These are phyloP conservation scores for Leptosomus discolor DNA, from an alignment of 2,113 vertebrate genomes.

Conservation along the genomic window DNA sequence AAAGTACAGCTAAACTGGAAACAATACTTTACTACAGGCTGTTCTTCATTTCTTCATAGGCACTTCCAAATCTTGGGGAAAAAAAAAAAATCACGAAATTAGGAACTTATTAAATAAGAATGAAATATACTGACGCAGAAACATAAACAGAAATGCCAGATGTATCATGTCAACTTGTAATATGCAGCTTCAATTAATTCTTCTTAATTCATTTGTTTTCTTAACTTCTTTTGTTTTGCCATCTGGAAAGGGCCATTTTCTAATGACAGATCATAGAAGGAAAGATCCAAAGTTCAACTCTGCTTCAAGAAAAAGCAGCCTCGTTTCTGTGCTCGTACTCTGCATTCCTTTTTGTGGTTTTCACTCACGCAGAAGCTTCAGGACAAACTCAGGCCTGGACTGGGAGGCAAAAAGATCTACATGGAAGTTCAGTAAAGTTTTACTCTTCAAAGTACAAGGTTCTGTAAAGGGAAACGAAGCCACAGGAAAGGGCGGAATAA, in stretches of 20 bases:
- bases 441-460: not conserved
- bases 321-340: not conserved
- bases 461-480: not conserved
- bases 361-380: not conserved
- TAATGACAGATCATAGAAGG: not conserved
- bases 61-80: not conserved
- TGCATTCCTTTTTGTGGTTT: not conserved
- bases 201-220: slow-evolving; percentile 49
- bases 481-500: not conserved
- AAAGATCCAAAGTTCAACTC: slow-evolving; percentile 8
- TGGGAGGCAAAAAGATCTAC: not conserved
- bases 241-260: slow-evolving; percentile 39
- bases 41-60: not conserved
- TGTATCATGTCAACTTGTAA: slow-evolving; percentile 29
- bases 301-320: not conserved
- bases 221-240: slow-evolving; percentile 47
- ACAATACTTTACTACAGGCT: not conserved
- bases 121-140: slow-evolving; percentile 14
- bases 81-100: not conserved
- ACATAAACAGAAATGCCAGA: slow-evolving; percentile 46
- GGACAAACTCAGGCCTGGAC: not conserved
- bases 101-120: slow-evolving; percentile 26
- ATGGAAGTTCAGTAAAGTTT: not conserved
- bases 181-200: slow-evolving; percentile 15
- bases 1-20: slow-evolving; percentile 10